Base-by-base conservation (phyloP, 2,888 invertebrate genomes). In the Dorcus hopei region DNA sequence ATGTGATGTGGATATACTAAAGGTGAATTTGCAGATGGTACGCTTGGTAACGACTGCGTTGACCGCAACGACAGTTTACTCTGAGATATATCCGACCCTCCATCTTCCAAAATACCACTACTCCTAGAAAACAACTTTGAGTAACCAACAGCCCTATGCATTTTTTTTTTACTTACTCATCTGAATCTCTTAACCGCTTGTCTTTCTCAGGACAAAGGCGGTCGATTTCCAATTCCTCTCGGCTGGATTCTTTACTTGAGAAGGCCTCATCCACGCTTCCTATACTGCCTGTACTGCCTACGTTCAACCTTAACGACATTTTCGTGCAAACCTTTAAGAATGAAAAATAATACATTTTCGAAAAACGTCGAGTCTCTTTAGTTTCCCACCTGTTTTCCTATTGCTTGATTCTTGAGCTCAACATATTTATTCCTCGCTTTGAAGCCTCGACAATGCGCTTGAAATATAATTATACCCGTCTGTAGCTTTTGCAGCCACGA, bases 381-480 rank as follows among this genome's bases (percentile, higher is more conserved):
- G 19, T 7, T 3, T 51, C 45, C 9, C 51, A 65, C 65, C 59
- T 63, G 57, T 58, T 54, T 59, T 14, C 58, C 59, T 40, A 48
- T 26, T 48, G 45, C 50, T 45, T 54, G 52, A 26, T 52, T 52
- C 64, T 73, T 79, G 63, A 82, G 68, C 14, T 81, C 81, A 0
- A 80, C 81, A 59, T 84, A 81, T 60, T 79, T 76, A 70, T 82
- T 80, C 61, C 91, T 79, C 1, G 88, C 80, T 41, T 86, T 74
- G 67, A 82, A 85, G 0, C 93, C 93, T 23, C 90, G 79, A 7
- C 87, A 85, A 65, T 83, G 83, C 1, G 92, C 88, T 76, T 95
- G 93, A 72, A 95, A 85, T 14, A 78, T 72, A 3, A 88, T 73
- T 11, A 87, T 75, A 5, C 85, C 84, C 7, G 75, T 72, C 48